Percentiles rank a stretch among this genome's conserved stretches.
These are phyloP conservation scores for Cantharis flavilabris DNA, from an alignment of 2,888 invertebrate species.

Conservation along the genomic window DNA sequence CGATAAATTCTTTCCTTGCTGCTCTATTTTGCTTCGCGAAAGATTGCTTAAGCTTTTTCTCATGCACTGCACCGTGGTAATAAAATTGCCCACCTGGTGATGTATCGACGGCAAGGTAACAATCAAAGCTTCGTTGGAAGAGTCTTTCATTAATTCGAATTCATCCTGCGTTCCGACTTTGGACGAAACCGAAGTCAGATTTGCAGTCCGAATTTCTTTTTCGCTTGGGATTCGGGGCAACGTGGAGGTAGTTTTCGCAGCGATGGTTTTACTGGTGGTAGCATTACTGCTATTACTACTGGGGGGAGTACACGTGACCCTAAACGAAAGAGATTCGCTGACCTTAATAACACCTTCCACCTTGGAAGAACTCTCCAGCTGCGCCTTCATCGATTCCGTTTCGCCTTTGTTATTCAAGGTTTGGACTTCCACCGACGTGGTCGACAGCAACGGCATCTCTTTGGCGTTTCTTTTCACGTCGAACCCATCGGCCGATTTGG, in stretches of 20 bases:
- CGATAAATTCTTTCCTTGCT: neutral
- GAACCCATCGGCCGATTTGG: neutral
- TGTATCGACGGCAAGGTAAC: conserved; percentile 7
- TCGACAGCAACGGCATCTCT: neutral
- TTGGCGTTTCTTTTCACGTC: neutral
- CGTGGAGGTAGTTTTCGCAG: neutral
- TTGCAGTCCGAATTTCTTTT: neutral
- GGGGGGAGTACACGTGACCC: conserved; percentile 7
- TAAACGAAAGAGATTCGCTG: conserved; percentile 19
- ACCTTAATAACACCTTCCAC: conserved; percentile 20
- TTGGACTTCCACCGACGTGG: conserved; percentile 23
- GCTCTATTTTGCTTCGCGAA: neutral
- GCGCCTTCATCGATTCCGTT: conserved; percentile 13
- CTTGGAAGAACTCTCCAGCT: conserved; percentile 19
- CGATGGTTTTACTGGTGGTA: neutral
- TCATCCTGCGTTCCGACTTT: conserved; percentile 17
- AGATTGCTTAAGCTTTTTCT: neutral
- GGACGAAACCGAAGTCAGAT: neutral
- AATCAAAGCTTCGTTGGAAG: conserved; percentile 31
- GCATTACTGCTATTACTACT: no score
- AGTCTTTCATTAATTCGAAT: conserved; percentile 37
- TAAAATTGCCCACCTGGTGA: neutral
- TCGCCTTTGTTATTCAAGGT: conserved; percentile 12
- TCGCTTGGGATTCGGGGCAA: neutral
- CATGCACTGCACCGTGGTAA: neutral